Evolutionary conservation across 2,113 vertebrate species (phyloP).

Genomic region (Tachuris rubrigastra): DNA sequence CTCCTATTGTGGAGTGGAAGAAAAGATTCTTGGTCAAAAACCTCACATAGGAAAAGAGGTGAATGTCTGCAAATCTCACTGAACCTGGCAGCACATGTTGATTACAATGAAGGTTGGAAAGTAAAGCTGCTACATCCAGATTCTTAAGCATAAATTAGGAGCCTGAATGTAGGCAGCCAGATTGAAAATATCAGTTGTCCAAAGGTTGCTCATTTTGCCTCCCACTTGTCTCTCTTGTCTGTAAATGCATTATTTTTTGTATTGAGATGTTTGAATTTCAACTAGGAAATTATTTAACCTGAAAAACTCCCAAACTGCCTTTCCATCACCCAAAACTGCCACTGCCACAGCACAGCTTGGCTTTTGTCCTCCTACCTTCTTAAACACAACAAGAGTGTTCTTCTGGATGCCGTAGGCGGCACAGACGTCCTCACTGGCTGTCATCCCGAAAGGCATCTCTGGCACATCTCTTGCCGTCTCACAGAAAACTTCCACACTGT

Average conservation of each 20-base stretch:
- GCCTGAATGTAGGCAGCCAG: background rate
- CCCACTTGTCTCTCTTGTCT: background rate
- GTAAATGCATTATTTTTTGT: background rate
- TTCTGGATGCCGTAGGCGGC: slow-evolving; percentile 69
- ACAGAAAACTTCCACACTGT: slow-evolving; percentile 75
- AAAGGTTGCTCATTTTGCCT: background rate
- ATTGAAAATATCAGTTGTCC: background rate
- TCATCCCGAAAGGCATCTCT: slow-evolving; percentile 81
- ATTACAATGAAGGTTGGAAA: background rate
- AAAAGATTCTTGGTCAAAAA: background rate
- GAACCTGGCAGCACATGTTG: background rate
- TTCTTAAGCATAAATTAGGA: background rate
- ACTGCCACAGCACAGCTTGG: accelerated
- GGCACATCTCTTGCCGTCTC: slow-evolving; percentile 80
- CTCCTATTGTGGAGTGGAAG: background rate
- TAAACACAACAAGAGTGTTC: slow-evolving; percentile 82
- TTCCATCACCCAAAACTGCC: background rate
- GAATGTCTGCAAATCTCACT: background rate
- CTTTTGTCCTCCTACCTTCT: slow-evolving; percentile 75
- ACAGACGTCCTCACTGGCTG: slow-evolving; percentile 63
- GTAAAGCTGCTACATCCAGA: background rate
- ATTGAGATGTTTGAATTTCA: background rate
- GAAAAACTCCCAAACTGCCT: background rate
- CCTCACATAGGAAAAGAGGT: background rate
- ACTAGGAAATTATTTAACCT: background rate